These are phyloP conservation scores for Caradrina clavipalpis DNA, from an alignment of 2,888 invertebrate species.

Conservation along the genomic window DNA sequence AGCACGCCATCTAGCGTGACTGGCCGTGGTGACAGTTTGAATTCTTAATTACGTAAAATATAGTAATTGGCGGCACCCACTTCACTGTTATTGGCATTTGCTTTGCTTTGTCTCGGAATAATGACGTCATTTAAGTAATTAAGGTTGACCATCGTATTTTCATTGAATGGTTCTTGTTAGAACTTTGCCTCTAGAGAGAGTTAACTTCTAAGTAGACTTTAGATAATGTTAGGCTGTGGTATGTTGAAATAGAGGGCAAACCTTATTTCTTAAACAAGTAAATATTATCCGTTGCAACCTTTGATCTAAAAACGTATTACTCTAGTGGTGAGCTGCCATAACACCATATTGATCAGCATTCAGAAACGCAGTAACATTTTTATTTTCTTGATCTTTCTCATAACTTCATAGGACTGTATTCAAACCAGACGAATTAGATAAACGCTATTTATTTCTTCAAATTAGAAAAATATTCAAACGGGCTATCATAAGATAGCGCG, in stretches of 20 bases:
- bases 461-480: too few relatives aligned
- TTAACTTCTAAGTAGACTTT: slow-evolving; percentile 4
- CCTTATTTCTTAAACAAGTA: too few relatives aligned
- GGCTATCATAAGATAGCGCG: too few relatives aligned
- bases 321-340: too few relatives aligned
- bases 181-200: not conserved
- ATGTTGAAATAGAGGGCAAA: not conserved
- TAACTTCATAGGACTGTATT: not conserved
- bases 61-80: slow-evolving; percentile 71
- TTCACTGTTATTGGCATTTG: slow-evolving; percentile 63
- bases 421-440: not conserved
- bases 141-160: slow-evolving; percentile 33
- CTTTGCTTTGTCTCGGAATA: slow-evolving; percentile 58
- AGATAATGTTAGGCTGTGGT: not conserved
- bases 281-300: too few relatives aligned
- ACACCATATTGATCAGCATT: too few relatives aligned
- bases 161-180: slow-evolving; percentile 11
- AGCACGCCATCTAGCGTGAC: slow-evolving; percentile 81
- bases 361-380: too few relatives aligned
- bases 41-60: slow-evolving; percentile 81
- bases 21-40: slow-evolving; percentile 77
- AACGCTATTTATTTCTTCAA: too few relatives aligned
- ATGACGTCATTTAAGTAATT: slow-evolving; percentile 51
- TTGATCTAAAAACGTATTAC: too few relatives aligned
- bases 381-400: too few relatives aligned